Percentiles rank a stretch among this genome's conserved stretches.
Conservation (phyloP, 2,888 invertebrate species). For the Drosophila paranaensis region DNA sequence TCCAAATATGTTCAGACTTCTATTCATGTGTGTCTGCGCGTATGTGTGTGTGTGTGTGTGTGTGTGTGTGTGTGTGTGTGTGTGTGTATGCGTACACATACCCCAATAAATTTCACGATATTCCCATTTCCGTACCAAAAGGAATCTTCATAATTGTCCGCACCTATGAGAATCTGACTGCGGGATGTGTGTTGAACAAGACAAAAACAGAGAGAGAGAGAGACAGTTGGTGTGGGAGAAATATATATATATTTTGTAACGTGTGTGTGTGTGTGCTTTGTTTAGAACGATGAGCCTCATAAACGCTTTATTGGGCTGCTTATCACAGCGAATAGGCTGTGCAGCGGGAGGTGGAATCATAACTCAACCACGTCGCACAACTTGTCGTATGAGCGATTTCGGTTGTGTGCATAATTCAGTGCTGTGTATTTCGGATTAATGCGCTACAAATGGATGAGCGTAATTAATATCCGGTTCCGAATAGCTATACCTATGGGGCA, state of each 20-base stretch:
- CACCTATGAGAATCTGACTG: constrained; percentile 8
- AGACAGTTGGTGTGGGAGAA: too few species aligned
- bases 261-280: constrained; percentile 4
- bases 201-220: background rate
- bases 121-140: constrained; percentile 27
- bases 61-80: background rate
- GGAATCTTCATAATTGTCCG: constrained; percentile 53
- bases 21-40: constrained; percentile 7
- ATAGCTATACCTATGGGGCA: constrained; percentile 8
- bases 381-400: constrained; percentile 60
- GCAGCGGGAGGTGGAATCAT: constrained; percentile 15
- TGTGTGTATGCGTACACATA: background rate
- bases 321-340: constrained; percentile 1
- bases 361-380: constrained; percentile 40
- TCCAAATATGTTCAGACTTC: constrained; percentile 30
- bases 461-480: constrained; percentile 69
- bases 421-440: constrained; percentile 53
- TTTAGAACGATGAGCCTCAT: constrained; percentile 27
- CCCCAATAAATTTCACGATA: constrained; percentile 42
- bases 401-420: constrained; percentile 54
- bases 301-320: constrained; percentile 29
- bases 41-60: background rate
- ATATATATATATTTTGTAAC: too few species aligned
- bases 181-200: background rate
- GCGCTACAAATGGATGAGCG: constrained; percentile 59